Conservation (phyloP, 2,888 invertebrate species). For the Scaptomyza tumidula region DNA sequence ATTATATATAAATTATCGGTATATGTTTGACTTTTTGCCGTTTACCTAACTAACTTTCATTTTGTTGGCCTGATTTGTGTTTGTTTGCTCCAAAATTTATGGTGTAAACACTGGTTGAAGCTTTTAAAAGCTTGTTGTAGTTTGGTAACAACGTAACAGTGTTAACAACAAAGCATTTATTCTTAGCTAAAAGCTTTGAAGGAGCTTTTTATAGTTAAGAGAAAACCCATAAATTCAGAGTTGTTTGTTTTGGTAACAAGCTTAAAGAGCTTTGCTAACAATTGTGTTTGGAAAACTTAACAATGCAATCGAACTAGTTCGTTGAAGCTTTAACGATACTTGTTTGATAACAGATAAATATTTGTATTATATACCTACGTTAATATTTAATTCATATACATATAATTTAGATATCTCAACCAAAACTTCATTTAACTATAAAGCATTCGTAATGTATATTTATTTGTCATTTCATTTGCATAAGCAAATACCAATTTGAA, state of each 20-base stretch:
- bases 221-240: conserved; percentile 1
- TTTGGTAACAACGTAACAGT: conserved; percentile 32
- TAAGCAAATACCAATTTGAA: not conserved
- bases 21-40: conserved; percentile 37
- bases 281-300: not conserved
- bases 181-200: conserved; percentile 24
- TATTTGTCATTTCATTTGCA: not conserved
- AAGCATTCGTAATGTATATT: not conserved
- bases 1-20: conserved; percentile 59
- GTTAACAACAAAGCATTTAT: not conserved
- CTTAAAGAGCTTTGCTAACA: not conserved
- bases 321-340: not conserved
- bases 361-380: no score
- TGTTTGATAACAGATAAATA: not conserved
- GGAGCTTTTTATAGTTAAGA: conserved; percentile 22
- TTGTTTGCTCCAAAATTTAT: conserved; percentile 11
- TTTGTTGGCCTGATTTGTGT: conserved; percentile 14
- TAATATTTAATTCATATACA: no score
- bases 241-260: conserved; percentile 10
- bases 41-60: conserved; percentile 19
- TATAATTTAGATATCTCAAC: not conserved
- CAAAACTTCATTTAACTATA: not conserved
- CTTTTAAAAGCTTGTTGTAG: conserved; percentile 35
- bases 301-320: not conserved
- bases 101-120: conserved; percentile 43